A percentile compares a stretch with the other conserved stretches of the same genome.
Evolutionary conservation across 2,113 vertebrate species (phyloP).

Genomic region (Caranx ignobilis): DNA sequence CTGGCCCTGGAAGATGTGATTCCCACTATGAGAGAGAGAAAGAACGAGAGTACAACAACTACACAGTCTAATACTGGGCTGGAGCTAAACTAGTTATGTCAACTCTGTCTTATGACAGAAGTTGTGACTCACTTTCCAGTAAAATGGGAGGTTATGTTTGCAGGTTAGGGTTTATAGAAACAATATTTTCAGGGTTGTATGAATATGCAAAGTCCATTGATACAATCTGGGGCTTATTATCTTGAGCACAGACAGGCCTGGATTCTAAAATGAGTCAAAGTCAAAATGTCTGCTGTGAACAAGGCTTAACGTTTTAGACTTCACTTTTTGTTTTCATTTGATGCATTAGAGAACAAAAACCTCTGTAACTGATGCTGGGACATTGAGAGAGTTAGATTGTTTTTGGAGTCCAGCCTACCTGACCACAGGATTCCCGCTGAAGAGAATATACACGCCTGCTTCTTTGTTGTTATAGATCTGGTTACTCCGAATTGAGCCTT

Average conservation of each 20-base stretch:
- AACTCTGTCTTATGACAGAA: too few relatives aligned
- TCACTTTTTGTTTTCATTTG: background rate
- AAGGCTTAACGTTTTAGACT: background rate
- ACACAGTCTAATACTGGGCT: too few relatives aligned
- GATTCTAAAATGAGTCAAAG: background rate
- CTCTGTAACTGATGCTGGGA: background rate
- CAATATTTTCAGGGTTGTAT: too few relatives aligned
- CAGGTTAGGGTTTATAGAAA: too few relatives aligned
- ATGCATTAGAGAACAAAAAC: background rate
- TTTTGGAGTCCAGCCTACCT: constrained; percentile 81
- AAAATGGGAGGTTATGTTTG: too few relatives aligned
- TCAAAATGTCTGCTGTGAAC: background rate
- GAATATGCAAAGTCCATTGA: too few relatives aligned
- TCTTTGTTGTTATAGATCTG: constrained; percentile 96
- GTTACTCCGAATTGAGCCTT: constrained; percentile 92
- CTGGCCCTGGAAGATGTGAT: constrained; percentile 93
- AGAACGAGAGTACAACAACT: background rate
- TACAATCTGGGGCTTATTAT: too few relatives aligned
- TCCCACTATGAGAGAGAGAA: constrained; percentile 84
- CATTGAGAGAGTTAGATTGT: background rate
- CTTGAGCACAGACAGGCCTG: too few relatives aligned
- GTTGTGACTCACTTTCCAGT: too few relatives aligned
- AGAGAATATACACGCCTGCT: constrained; percentile 94
- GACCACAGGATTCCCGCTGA: constrained; percentile 92
- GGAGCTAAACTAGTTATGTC: too few relatives aligned